Conservation (phyloP, 2,797 vertebrate genomes). For the Pempheris klunzingeri region DNA sequence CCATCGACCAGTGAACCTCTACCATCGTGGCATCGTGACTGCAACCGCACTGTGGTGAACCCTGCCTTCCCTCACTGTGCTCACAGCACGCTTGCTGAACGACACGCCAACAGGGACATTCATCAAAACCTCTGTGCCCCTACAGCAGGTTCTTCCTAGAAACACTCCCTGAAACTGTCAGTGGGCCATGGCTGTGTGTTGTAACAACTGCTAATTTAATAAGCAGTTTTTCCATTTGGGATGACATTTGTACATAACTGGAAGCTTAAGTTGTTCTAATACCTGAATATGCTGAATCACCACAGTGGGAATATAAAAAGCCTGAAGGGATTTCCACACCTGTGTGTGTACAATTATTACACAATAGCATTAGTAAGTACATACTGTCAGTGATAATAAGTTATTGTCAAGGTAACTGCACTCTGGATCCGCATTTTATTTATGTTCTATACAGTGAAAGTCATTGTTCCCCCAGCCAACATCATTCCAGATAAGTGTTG, state of each 20-base stretch:
- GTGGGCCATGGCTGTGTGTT: not conserved
- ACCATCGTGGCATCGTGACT: too few species aligned
- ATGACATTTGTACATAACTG: conserved; percentile 13
- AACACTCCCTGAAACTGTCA: conserved; percentile 8
- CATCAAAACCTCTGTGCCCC: too few species aligned
- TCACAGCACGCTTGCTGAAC: too few species aligned
- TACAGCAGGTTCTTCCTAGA: not conserved
- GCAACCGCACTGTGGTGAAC: too few species aligned
- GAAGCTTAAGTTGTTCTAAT: not conserved
- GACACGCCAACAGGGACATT: too few species aligned
- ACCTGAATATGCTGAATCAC: not conserved
- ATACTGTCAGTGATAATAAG: not conserved
- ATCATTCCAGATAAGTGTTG: not conserved
- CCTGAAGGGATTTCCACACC: not conserved
- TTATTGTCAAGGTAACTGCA: not conserved
- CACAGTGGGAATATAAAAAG: conserved; percentile 5
- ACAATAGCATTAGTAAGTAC: not conserved
- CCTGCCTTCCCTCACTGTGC: too few species aligned
- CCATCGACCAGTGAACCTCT: too few species aligned
- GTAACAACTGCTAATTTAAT: not conserved
- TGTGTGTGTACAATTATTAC: not conserved
- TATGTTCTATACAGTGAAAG: not conserved
- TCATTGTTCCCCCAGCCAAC: not conserved
- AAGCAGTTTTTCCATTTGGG: not conserved
- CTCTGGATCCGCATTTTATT: not conserved